A percentile compares a stretch with the other conserved stretches of the same genome.
Evolutionary conservation across 2,113 vertebrate species (phyloP).

Genomic region (Sisor rabdophorus): DNA sequence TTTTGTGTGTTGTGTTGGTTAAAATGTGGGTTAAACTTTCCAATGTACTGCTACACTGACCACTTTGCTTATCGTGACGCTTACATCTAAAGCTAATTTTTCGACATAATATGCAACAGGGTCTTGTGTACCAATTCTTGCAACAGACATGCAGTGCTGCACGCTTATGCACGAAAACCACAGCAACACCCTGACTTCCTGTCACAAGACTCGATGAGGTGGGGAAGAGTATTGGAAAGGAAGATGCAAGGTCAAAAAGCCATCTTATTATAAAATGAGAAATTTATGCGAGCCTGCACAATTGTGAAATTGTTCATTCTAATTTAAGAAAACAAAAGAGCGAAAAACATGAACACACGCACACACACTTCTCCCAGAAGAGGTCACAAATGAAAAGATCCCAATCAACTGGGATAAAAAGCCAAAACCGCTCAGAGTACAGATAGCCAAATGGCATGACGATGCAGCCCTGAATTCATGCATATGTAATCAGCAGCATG

Average conservation of each 20-base stretch:
- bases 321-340: conserved; percentile 24
- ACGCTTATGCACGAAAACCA: conserved; percentile 19
- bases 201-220: neutral
- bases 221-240: neutral
- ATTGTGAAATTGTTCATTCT: conserved; percentile 29
- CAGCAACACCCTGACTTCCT: conserved; percentile 21
- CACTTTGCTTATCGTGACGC: neutral
- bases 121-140: conserved; percentile 1
- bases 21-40: neutral
- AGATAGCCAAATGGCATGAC: conserved; percentile 27
- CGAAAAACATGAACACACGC: neutral
- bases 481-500: conserved; percentile 42
- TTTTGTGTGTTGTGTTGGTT: neutral
- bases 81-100: neutral
- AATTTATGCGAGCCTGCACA: conserved; percentile 1
- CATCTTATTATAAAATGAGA: conserved; percentile 17
- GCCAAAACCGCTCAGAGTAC: conserved; percentile 9
- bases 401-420: conserved; percentile 27
- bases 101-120: neutral
- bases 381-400: conserved; percentile 36
- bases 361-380: conserved; percentile 11
- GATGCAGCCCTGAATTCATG: conserved; percentile 37
- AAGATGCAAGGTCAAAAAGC: conserved; percentile 23
- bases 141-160: conserved; percentile 16
- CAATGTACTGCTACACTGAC: neutral